These are phyloP conservation scores for Atta texana DNA, from an alignment of 1,140 invertebrate species.

Conservation along the genomic window DNA sequence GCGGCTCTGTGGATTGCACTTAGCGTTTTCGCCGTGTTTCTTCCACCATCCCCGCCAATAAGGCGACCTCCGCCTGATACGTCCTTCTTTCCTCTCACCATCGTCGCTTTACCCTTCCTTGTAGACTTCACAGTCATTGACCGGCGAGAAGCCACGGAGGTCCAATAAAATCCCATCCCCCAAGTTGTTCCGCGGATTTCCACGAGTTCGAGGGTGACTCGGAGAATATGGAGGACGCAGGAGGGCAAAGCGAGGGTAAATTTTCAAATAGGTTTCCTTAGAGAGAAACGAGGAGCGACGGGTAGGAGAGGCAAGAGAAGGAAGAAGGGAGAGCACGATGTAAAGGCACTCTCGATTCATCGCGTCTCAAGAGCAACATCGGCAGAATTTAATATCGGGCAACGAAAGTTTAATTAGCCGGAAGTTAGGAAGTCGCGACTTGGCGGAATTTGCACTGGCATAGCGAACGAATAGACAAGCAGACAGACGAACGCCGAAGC, in stretches of 20 bases:
- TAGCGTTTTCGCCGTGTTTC: constrained; percentile 78
- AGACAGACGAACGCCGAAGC: constrained; percentile 19
- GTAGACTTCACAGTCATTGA: constrained; percentile 56
- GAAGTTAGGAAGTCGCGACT: constrained; percentile 55
- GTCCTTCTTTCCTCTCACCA: constrained; percentile 41
- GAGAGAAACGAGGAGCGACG: not conserved
- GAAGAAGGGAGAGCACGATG: not conserved
- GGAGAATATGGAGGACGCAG: constrained; percentile 23
- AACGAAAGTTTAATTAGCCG: constrained; percentile 63
- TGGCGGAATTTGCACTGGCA: constrained; percentile 39
- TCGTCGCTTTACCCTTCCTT: constrained; percentile 13
- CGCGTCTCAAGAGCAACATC: constrained; percentile 58
- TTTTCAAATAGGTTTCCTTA: constrained; percentile 35
- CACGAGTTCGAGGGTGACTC: constrained; percentile 59
- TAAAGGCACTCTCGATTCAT: constrained; percentile 45
- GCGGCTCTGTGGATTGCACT: constrained; percentile 77
- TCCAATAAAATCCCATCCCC: constrained; percentile 65
- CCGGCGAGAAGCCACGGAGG: constrained; percentile 66
- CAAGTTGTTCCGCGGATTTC: constrained; percentile 67
- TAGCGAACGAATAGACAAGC: not conserved
- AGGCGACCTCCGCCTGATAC: constrained; percentile 65
- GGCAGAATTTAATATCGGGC: constrained; percentile 62
- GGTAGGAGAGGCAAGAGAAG: not conserved
- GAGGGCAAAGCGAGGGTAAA: constrained; percentile 29
- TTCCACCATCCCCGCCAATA: constrained; percentile 66